Percentiles rank a stretch among this genome's conserved stretches.
phyloP scores from a whole-genome alignment of 35 echinoderm and acorn worm genomes.

The Ptychodera flava region DNA sequence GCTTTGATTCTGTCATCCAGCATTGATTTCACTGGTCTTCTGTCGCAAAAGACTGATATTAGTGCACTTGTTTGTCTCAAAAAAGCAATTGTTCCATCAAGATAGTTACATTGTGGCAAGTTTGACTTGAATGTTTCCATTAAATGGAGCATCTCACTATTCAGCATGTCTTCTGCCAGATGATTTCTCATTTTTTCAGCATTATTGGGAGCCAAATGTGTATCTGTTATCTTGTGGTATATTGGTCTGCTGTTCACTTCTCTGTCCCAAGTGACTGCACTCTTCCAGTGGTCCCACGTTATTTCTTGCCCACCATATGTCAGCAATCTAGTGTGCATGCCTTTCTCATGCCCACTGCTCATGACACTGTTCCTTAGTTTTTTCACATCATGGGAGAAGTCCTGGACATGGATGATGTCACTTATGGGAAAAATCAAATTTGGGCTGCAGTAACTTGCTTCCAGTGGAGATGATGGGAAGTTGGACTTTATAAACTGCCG shows the following conservation, averaged over 20 bases:
- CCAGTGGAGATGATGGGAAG: background rate
- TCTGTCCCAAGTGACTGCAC: background rate
- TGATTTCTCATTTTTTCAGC: no score
- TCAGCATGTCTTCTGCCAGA: no score
- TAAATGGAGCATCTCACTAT: background rate
- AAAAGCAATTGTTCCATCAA: constrained; percentile 1
- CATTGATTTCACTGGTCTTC: background rate
- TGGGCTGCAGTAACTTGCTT: background rate
- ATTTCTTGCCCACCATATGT: background rate
- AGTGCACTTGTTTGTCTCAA: background rate
- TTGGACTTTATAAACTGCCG: constrained; percentile 9
- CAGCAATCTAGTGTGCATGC: background rate
- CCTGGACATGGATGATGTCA: background rate
- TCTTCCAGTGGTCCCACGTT: background rate
- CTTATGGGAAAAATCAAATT: background rate
- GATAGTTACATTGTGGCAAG: background rate
- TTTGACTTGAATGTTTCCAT: background rate
- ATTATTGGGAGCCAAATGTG: background rate
- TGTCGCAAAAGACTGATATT: constrained; percentile 3
- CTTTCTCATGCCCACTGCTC: background rate
- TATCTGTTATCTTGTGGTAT: background rate
- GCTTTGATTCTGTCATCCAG: background rate
- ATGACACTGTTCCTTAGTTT: no score
- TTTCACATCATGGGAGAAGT: no score
- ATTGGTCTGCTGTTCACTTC: constrained; percentile 10